Percentiles rank a stretch among this genome's conserved stretches.
Conservation (phyloP, 2,113 vertebrate genomes). For the Oreochromis niloticus region DNA sequence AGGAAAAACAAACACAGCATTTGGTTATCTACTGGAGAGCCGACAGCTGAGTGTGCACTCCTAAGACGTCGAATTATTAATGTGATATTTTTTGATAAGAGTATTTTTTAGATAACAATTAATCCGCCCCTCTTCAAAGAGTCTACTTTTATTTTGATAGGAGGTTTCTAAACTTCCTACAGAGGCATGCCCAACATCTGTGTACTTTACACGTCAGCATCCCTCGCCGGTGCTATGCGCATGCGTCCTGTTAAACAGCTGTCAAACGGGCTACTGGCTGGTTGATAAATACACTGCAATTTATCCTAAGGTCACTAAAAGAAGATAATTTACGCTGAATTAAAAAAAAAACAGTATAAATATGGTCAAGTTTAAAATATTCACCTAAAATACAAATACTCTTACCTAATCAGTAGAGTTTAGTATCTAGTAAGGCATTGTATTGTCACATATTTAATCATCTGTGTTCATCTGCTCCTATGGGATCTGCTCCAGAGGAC, state of each 20-base stretch:
- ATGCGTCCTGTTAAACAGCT: conserved; percentile 52
- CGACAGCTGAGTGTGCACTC: fast-evolving
- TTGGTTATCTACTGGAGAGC: background rate
- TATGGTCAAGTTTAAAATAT: background rate
- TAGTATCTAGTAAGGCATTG: background rate
- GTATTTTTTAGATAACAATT: background rate
- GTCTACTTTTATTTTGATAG: conserved; percentile 15
- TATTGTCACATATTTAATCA: background rate
- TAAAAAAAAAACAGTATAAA: background rate
- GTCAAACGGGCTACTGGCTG: conserved; percentile 17
- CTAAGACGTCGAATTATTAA: background rate
- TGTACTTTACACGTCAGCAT: background rate
- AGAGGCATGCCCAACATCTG: background rate
- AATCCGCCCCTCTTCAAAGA: background rate
- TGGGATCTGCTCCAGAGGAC: background rate
- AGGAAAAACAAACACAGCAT: background rate
- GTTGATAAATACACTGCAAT: background rate
- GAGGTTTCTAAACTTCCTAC: background rate
- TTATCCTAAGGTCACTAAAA: background rate
- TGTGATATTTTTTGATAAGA: background rate
- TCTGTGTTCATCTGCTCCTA: background rate
- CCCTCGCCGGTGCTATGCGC: conserved; percentile 14
- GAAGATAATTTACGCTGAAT: background rate
- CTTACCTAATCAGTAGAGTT: background rate
- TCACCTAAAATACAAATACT: background rate